Base-by-base conservation (phyloP, 2,113 vertebrate species). In the Phocoena phocoena region DNA sequence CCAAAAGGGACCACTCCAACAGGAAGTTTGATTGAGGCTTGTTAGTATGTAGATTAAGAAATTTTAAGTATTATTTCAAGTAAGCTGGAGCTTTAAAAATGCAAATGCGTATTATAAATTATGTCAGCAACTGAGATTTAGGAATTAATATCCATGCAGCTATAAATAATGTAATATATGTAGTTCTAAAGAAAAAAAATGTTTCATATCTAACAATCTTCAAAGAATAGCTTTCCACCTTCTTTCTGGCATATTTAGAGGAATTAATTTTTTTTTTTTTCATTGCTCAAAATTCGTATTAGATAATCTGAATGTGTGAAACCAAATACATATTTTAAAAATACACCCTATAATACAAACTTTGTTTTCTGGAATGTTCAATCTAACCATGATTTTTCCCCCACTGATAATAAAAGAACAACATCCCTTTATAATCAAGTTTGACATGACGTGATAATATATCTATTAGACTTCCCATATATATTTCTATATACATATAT, bases 261-360 rank as follows among this genome's bases (percentile, higher is more conserved):
- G 38, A 4, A 96, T 55, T 80, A 38, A 38, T 33, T 92, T 87
- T 74, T 36, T 90, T 62, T 68, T 90, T 50, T 50, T 44, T 60
- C 12, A 65, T 94, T 95, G 21, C 15, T 95, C 13, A 60, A 86
- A 77, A 63, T 85, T 83, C 85, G 33, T 10, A 87, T 28, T 47
- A 84, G 17, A 88, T 65, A 86, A 79, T 31, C 44, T 47, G 50
- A 50, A 84, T 71, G 53, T 83, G 28, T 41, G 47, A 97, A 62
- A 65, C 6, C 38, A 80, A 44, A 79, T 44, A 74, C 17, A 63
- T n/a, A 7, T 65, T 74, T 85, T 65, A 5, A 53, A 53, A 85
- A 79, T 8, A 58, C 70, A 88, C 5, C 7, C 3, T 90, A 33
- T 10, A 33, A 90, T 5, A 81, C 25, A 83, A 96, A 47, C 18